Conservation (phyloP, 2,888 invertebrate genomes). For the Argyresthia goedartella region DNA sequence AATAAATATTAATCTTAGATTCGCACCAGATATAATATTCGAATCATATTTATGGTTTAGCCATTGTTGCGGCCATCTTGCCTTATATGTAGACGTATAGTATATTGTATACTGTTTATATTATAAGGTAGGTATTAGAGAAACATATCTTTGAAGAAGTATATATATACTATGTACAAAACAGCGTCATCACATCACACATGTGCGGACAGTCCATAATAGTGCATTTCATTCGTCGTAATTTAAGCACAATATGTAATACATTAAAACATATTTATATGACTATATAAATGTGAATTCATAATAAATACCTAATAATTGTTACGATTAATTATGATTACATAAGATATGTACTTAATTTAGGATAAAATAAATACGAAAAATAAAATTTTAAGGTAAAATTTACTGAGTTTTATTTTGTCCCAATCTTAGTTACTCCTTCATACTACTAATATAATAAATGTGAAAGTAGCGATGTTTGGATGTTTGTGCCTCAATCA, state of each 20-base stretch:
- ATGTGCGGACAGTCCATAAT: slow-evolving; percentile 48
- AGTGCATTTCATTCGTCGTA: slow-evolving; percentile 64
- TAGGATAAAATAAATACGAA: slow-evolving; percentile 58
- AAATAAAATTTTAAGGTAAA: slow-evolving; percentile 62
- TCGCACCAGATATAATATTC: slow-evolving; percentile 42
- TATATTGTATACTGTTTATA: slow-evolving; percentile 11
- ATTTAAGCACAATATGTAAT: slow-evolving; percentile 54
- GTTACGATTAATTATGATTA: slow-evolving; percentile 57
- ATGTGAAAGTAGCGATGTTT: no score
- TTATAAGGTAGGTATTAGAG: background rate
- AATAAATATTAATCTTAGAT: slow-evolving; percentile 28
- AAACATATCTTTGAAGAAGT: slow-evolving; percentile 3
- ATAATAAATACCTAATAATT: slow-evolving; percentile 63
- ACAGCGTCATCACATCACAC: slow-evolving; percentile 4
- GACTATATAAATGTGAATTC: slow-evolving; percentile 35
- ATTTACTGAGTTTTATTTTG: slow-evolving; percentile 22
- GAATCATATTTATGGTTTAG: slow-evolving; percentile 31
- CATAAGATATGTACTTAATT: slow-evolving; percentile 57
- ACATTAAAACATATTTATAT: slow-evolving; percentile 30
- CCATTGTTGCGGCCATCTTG: slow-evolving; percentile 66
- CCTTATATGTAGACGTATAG: slow-evolving; percentile 36
- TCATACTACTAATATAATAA: background rate
- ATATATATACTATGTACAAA: slow-evolving; percentile 4
- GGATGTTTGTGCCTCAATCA: no score
- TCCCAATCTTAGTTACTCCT: background rate